Percentiles rank a stretch among this genome's conserved stretches.
These are phyloP conservation scores for Oligia strigilis DNA, from an alignment of 2,888 invertebrate genomes.

Conservation along the genomic window DNA sequence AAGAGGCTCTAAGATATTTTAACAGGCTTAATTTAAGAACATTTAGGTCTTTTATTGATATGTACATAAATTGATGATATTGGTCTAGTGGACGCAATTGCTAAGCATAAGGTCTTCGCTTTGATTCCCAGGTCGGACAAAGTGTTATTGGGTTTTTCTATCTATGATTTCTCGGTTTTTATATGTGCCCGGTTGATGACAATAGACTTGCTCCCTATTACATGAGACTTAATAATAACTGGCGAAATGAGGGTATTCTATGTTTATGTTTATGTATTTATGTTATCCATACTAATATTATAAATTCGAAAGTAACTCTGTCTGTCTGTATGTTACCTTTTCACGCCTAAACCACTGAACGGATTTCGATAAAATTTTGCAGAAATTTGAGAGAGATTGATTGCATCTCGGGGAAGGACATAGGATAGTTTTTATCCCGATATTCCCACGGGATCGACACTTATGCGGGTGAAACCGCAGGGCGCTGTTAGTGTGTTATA, in stretches of 20 bases:
- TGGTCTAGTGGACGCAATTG: not conserved
- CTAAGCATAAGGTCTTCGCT: not conserved
- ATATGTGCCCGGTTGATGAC: not conserved
- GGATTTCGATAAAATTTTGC: too few species aligned
- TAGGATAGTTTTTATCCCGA: too few species aligned
- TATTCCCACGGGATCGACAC: too few species aligned
- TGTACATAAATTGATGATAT: too few species aligned
- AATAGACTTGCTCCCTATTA: not conserved
- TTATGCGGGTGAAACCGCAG: too few species aligned
- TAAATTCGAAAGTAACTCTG: too few species aligned
- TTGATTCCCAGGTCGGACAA: not conserved
- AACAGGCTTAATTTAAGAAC: not conserved
- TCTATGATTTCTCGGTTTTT: not conserved
- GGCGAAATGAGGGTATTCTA: not conserved
- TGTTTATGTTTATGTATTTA: not conserved
- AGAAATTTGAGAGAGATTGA: too few species aligned
- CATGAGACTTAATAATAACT: not conserved
- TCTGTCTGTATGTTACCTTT: too few species aligned
- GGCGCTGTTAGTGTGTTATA: too few species aligned
- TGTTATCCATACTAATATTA: not conserved
- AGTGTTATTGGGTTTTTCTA: not conserved
- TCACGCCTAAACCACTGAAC: too few species aligned
- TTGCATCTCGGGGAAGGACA: too few species aligned
- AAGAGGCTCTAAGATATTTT: not conserved
- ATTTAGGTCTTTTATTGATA: not conserved